Conservation (phyloP, 2,888 invertebrate genomes). For the Zonitis immaculata region DNA sequence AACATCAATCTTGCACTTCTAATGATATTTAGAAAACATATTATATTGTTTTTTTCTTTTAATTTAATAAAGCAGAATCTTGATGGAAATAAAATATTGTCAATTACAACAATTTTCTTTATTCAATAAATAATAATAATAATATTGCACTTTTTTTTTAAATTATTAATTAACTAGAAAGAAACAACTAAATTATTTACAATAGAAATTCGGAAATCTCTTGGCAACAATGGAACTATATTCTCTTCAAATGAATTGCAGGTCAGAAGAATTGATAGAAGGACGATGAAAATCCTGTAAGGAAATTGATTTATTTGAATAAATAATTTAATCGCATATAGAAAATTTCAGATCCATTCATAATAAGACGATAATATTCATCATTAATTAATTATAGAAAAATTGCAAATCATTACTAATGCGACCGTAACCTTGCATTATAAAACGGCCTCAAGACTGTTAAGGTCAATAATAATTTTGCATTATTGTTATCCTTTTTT, state of each 20-base stretch:
- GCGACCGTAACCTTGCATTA: neutral
- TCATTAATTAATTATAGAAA: neutral
- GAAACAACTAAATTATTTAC: neutral
- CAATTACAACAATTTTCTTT: neutral
- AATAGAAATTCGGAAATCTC: neutral
- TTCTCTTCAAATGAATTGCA: neutral
- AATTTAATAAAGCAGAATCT: no score
- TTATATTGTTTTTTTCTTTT: no score
- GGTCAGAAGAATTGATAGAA: neutral
- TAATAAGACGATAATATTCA: neutral
- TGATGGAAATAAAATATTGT: neutral
- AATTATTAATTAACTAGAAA: neutral
- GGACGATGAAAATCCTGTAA: neutral
- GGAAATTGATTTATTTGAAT: neutral
- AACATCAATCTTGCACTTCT: no score
- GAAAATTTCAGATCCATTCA: neutral
- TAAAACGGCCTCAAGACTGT: neutral
- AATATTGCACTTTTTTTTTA: neutral
- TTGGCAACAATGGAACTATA: neutral
- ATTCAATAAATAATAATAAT: neutral
- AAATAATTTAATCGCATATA: neutral
- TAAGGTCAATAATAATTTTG: neutral
- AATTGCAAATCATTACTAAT: neutral
- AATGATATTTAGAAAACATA: no score
- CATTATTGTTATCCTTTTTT: neutral